Evolutionary conservation across 2,888 invertebrate genomes (phyloP), one percentile per base, ranked within the genome.

Genomic region (Microchrysa polita): DNA sequence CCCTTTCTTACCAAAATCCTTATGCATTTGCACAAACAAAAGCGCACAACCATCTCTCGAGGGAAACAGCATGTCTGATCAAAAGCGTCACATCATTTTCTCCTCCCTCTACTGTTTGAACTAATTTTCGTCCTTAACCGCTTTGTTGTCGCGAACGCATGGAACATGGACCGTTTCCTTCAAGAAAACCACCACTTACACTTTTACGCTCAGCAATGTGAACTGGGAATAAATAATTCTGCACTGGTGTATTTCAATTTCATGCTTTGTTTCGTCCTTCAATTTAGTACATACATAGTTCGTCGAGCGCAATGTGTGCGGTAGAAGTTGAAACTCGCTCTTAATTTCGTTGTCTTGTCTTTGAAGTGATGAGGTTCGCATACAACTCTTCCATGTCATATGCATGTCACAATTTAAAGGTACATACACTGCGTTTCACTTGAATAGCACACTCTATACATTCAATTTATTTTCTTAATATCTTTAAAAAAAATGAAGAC

Each of bases 201-300:
- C 57, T 69, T 65, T 69, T 69, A 57, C 57, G 55, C 57, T 69
- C 40, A 20, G 9, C 40, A 18, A 18, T 12, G 12, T 18, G 65
- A 48, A 65, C 44, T 65, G 34, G 69, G 57, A 69, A 69, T 69
- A 69, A 69, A 69, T 69, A 69, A 69, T 69, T 57, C 69, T 57
- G n/a, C 55, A 69, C 69, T 69, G 69, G 55, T 57, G 69, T 69
- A 69, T 42, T 69, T 69, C 69, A 69, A 69, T 69, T 69, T 69
- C 69, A 69, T 69, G 69, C 55, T 69, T 69, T 69, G 69, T 69
- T 69, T 69, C 69, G 55, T 57, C 57, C 40, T 57, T 69, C 55
- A 69, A 65, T 69, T 55, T 69, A 57, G 57, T 57, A 57, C 42
- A 34, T 18, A 5, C 34, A 10, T 34, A n/a, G 48, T 22, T 42